phyloP scores from a whole-genome alignment of 1,140 invertebrate species.

The Apis dorsata region DNA sequence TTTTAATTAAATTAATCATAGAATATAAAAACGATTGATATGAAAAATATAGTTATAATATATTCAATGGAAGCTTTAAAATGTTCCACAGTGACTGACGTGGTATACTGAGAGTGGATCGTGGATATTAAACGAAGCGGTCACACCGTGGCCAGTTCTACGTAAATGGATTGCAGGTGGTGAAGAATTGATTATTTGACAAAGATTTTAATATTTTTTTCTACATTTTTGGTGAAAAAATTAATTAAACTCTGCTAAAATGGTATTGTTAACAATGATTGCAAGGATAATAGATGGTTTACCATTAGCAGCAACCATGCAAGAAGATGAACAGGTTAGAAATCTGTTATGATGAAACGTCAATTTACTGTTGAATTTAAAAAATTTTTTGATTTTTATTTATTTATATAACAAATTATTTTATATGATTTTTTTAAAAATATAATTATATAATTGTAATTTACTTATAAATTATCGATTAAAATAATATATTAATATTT shows the following conservation, averaged over 20 bases:
- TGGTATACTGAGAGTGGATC: slow-evolving; percentile 69
- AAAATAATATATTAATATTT: neutral
- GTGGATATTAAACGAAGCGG: slow-evolving; percentile 38
- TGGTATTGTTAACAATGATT: slow-evolving; percentile 98
- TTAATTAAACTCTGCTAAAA: slow-evolving; percentile 80
- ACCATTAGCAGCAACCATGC: slow-evolving; percentile 97
- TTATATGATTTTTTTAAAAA: neutral
- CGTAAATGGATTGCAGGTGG: slow-evolving; percentile 48
- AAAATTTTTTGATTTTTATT: neutral
- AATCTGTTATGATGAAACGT: slow-evolving; percentile 67
- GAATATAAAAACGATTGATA: neutral
- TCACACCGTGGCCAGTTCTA: slow-evolving; percentile 52
- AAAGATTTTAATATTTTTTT: slow-evolving; percentile 17
- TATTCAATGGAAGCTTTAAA: neutral
- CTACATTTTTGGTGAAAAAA: slow-evolving; percentile 1
- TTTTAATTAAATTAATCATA: neutral
- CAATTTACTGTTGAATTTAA: slow-evolving; percentile 24
- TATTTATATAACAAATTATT: neutral
- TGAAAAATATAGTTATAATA: neutral
- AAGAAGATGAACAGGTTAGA: slow-evolving; percentile 97
- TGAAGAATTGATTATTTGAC: slow-evolving; percentile 28
- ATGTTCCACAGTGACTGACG: slow-evolving; percentile 64
- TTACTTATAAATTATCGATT: neutral
- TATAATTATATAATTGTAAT: slow-evolving; percentile 19
- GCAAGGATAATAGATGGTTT: slow-evolving; percentile 96